These are phyloP conservation scores for Pseudococcus longispinus DNA, from an alignment of 2,888 invertebrate genomes.

Conservation along the genomic window DNA sequence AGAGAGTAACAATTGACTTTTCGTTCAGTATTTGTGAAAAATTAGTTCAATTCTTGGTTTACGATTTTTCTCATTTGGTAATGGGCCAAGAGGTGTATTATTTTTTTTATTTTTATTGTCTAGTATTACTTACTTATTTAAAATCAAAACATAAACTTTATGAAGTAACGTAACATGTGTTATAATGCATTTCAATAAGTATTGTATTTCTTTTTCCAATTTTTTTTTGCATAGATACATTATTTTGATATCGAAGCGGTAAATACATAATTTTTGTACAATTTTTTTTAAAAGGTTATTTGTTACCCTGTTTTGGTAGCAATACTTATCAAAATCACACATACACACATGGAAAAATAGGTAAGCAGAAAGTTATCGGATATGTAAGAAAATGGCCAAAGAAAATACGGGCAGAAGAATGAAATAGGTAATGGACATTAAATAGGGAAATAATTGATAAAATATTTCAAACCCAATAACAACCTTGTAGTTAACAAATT, in stretches of 20 bases:
- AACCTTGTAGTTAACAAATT: not conserved
- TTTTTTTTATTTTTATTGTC: not conserved
- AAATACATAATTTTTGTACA: not conserved
- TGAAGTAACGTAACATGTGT: not conserved
- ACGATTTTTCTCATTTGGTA: not conserved
- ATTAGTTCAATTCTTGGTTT: not conserved
- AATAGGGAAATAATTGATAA: not conserved
- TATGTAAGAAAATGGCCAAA: constrained; percentile 19
- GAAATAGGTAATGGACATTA: not conserved
- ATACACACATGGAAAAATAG: not conserved
- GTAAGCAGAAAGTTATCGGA: not conserved
- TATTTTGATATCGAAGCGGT: not conserved
- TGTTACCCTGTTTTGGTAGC: constrained; percentile 26
- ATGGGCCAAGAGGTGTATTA: not conserved
- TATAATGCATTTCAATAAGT: constrained; percentile 9
- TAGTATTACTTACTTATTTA: not conserved
- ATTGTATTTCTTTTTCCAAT: not conserved
- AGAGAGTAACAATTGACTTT: not conserved
- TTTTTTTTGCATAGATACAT: not conserved
- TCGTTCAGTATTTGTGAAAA: not conserved
- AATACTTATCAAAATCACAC: not conserved
- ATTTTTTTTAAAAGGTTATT: not conserved
- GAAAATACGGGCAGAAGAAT: not conserved
- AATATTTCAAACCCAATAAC: not conserved
- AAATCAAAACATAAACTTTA: not conserved